Evolutionary conservation across 2,113 vertebrate genomes (phyloP), one percentile per base, ranked within the genome.

Genomic region (Dasyornis broadbenti): DNA sequence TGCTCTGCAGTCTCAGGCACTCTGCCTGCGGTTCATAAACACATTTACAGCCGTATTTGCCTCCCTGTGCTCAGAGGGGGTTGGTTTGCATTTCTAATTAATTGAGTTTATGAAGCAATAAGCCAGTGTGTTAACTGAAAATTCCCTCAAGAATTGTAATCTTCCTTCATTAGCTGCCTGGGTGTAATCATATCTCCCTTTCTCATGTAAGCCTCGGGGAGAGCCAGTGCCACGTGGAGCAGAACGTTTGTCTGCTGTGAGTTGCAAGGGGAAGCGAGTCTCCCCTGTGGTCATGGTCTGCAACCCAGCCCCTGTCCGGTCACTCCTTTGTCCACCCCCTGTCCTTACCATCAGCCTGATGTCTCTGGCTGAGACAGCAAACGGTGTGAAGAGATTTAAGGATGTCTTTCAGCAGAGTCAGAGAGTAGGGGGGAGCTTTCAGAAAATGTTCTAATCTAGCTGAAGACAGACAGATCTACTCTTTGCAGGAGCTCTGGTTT

Each of bases 11-110:
- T 79, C 57, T 53, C 57, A 89, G 45, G 78, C 72, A 4, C 63
- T 92, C 76, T 64, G 61, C 96, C 93, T 95, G 93, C 2, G 44
- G 85, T 95, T 96, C 83, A 79, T 89, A 96, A 96, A 96, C 80
- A 92, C 71, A 42, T 93, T 88, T 76, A 89, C 71, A 92, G 71
- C 63, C 73, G 20, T 47, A 3, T 84, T 95, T 83, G 47, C 80
- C 60, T 88, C 83, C 87, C 49, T 68, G 27, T n/a, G 60, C 91
- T 89, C 86, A 31, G 77, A 84, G 86, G 66, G 40, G 71, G 49
- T 53, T 50, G 66, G 89, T 92, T 87, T 89, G 92, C 81, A 68
- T 96, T 94, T 96, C 72, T 85, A 91, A 95, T 92, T 93, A 89
- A 94, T 93, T 66, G 85, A 92, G 87, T 97, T 92, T 80, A 35